These are phyloP conservation scores for Virgularia gustaviana DNA, from an alignment of 92 coral and sea anemone genomes.

Conservation along the genomic window DNA sequence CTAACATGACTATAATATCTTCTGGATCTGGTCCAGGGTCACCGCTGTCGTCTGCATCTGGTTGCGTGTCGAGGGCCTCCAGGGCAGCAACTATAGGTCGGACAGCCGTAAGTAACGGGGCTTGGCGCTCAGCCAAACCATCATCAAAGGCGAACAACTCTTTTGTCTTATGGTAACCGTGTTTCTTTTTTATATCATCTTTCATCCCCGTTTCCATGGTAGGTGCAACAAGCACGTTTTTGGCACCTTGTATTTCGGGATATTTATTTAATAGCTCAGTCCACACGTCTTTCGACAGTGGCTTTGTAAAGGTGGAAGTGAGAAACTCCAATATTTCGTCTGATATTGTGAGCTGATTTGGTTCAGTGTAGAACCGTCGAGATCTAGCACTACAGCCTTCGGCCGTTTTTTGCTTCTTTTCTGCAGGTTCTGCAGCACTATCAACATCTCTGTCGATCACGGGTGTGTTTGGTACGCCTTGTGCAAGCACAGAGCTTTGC, in stretches of 20 bases:
- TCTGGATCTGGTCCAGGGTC: constrained; percentile 37
- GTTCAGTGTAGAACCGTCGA: not conserved
- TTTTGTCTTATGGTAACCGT: constrained; percentile 49
- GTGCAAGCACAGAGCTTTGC: not conserved
- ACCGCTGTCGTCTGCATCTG: constrained; percentile 28
- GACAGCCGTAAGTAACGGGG: constrained; percentile 38
- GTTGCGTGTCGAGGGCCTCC: constrained; percentile 42
- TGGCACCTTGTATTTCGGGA: constrained; percentile 45
- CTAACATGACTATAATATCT: constrained; percentile 29
- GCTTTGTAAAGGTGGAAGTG: constrained; percentile 45
- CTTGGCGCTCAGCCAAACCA: constrained; percentile 51
- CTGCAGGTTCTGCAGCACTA: too few species aligned
- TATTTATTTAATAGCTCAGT: constrained; percentile 41
- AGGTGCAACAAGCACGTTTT: constrained; percentile 36
- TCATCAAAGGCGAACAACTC: constrained; percentile 51
- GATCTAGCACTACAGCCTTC: not conserved
- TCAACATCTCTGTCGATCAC: too few species aligned
- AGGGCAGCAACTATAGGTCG: constrained; percentile 51
- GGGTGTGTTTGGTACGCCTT: not conserved
- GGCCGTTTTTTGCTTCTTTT: too few species aligned
- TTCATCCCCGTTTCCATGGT: constrained; percentile 58
- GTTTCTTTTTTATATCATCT: constrained; percentile 50
- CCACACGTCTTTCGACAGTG: constrained; percentile 47
- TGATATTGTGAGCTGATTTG: not conserved
- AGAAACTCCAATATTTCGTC: constrained; percentile 42